These are phyloP conservation scores for Protodeltote pygarga DNA, from an alignment of 2,888 invertebrate genomes.

Conservation along the genomic window DNA sequence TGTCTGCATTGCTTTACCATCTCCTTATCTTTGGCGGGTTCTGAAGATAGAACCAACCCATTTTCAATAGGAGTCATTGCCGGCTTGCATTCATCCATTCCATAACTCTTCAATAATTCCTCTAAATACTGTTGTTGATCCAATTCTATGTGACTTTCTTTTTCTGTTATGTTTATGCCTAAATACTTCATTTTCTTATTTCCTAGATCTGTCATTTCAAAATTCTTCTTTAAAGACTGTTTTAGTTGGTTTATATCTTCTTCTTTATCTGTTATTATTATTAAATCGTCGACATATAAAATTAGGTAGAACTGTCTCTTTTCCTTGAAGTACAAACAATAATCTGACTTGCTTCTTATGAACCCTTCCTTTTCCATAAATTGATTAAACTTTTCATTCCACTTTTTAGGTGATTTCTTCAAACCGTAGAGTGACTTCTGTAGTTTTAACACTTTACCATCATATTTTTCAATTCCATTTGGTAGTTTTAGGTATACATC, in stretches of 20 bases:
- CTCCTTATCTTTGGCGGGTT: conserved; percentile 2
- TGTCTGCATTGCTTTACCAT: not conserved
- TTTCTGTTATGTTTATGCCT: conserved; percentile 7
- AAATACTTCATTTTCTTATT: not conserved
- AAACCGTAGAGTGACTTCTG: no score
- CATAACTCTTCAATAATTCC: not conserved
- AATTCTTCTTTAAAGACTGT: not conserved
- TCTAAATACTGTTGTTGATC: no score
- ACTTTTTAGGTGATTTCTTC: not conserved
- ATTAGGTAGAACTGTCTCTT: no score
- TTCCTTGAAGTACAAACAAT: no score
- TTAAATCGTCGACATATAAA: no score
- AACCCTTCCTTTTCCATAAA: not conserved
- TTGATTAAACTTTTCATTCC: not conserved
- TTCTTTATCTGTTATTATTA: not conserved
- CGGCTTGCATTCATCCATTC: conserved; percentile 4
- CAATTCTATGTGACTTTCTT: no score
- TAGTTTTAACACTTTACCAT: no score
- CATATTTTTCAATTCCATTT: no score
- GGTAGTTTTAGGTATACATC: no score
- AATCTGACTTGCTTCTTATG: not conserved
- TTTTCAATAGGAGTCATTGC: conserved; percentile 1
- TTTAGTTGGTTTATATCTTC: conserved; percentile 2
- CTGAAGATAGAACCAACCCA: not conserved
- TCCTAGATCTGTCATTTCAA: conserved; percentile 11